Evolutionary conservation across 2,888 invertebrate species (phyloP).

Genomic region (Chloroclystis v-ata): DNA sequence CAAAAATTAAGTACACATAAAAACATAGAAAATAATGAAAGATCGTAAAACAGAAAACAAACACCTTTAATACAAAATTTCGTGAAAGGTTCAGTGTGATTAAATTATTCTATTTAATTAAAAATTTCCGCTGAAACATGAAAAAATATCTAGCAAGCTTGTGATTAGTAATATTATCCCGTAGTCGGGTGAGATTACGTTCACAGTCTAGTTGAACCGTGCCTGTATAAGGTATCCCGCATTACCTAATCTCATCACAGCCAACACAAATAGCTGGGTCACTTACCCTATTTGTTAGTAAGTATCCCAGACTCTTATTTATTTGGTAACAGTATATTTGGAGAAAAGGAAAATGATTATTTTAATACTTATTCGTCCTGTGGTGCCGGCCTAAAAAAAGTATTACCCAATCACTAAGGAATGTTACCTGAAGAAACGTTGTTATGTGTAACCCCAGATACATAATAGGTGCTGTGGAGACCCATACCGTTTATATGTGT

Average conservation of each 20-base stretch:
- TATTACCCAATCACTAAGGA: too few relatives aligned
- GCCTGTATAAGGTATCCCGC: slow-evolving; percentile 11
- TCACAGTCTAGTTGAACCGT: neutral
- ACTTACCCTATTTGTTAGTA: too few relatives aligned
- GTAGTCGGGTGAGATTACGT: slow-evolving; percentile 6
- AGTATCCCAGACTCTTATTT: too few relatives aligned
- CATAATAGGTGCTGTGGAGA: too few relatives aligned
- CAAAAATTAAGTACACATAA: neutral
- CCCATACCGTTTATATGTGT: too few relatives aligned
- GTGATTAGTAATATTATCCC: neutral
- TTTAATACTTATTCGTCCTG: too few relatives aligned
- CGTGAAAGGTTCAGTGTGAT: neutral
- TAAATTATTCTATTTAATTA: slow-evolving; percentile 1
- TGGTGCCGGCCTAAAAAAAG: too few relatives aligned
- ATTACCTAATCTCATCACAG: slow-evolving; percentile 15
- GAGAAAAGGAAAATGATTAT: too few relatives aligned
- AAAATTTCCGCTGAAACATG: neutral
- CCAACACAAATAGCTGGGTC: neutral
- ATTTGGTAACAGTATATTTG: too few relatives aligned
- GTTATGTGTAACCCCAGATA: too few relatives aligned
- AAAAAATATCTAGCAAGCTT: neutral
- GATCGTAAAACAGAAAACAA: slow-evolving; percentile 1
- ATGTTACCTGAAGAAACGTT: too few relatives aligned
- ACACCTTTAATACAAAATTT: neutral
- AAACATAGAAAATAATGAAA: neutral